Evolutionary conservation across 2,797 vertebrate genomes (phyloP), one percentile per base, ranked within the genome.

Genomic region (Melanotaenia pygmaea): DNA sequence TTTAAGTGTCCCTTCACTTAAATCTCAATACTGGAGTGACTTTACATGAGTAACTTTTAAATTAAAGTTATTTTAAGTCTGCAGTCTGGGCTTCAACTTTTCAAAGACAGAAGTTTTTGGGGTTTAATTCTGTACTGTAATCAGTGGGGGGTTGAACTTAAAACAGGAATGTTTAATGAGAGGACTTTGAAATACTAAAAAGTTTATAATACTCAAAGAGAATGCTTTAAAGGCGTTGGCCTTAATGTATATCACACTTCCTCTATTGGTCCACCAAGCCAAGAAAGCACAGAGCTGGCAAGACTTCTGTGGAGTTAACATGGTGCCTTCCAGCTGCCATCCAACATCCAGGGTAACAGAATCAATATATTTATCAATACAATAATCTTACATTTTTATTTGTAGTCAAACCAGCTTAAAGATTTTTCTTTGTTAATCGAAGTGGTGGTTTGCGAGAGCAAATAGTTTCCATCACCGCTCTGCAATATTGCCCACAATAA

Each of bases 1-100:
- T 86, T 76, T 73, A 32, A 37, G 68, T 69, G 45, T 86, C 65
- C 73, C 60, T 58, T 78, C 37, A 34, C 28, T 30, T 26, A 14
- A 16, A 30, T 28, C 51, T 60, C 24, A 70, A 6, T 13, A 59
- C 45, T n/a, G 51, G 35, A 68, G 14, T 61, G 45, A 62, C 40
- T 16, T 16, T 37, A 38, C n/a, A 45, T 24, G 20, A 45, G 6
- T 45, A 30, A 58, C 22, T 24, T 57, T 72, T 53, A 51, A 45
- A 47, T 3, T 54, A 3, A 71, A 43, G 56, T 62, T 53, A 43
- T 37, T 61, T 10, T 30, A 51, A 12, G 54, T 28, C 20, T 64
- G 4, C 5, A 26, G 34, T 62, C 51, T 65, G 34, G 20, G 8
- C 20, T 40, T 72, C 6, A 45, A 1, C 1, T 64, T 28, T 34